Base-by-base conservation (phyloP, 2,888 invertebrate genomes). In the Ferdinandea cuprea region DNA sequence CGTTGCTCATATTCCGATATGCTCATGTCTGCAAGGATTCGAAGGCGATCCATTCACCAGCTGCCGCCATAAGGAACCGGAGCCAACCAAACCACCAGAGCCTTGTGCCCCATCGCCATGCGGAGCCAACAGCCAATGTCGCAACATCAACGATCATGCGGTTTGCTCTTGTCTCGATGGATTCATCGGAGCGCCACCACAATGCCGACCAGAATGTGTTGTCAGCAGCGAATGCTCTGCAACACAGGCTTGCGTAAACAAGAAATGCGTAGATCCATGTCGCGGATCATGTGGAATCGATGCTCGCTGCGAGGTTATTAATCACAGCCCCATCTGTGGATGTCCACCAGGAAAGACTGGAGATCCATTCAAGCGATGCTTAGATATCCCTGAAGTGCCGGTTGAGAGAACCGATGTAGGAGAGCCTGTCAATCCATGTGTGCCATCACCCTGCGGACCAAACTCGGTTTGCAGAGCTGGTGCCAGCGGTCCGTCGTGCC, bases 371-470 rank as follows among this genome's bases (percentile, higher is more conserved):
- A 94, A 94, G 88, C 93, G 94, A 86, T 95, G 95, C 88, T 92
- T 93, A 81, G 93, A 94, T 86, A 91, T 94, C 87, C 89, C 92
- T 87, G 89, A 89, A 79, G 86, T 89, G 88, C 88, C 90, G 40
- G 88, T 88, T 37, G 85, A 90, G 87, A 88, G 89, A 40, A 88
- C 90, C 4, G 87, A 87, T 77, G 86, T 87, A 21, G 86, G 90
- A 28, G 86, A 86, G 58, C 88, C 90, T 86, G 86, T 91, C 87
- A 91, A 94, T 88, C 95, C 95, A 7, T 97, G 97, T 88, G 92
- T 92, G 78, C 95, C 95, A 73, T 94, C 95, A 40, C 96, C 96
- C 0, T 97, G 97, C 91, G 96, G 97, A 76, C 95, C 96, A 1
- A 96, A 96, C 89, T 93, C 96, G 2, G 91, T 94, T 84, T 97